These are phyloP conservation scores for Agrilus cyanescens DNA, from an alignment of 2,888 invertebrate species.

Conservation along the genomic window DNA sequence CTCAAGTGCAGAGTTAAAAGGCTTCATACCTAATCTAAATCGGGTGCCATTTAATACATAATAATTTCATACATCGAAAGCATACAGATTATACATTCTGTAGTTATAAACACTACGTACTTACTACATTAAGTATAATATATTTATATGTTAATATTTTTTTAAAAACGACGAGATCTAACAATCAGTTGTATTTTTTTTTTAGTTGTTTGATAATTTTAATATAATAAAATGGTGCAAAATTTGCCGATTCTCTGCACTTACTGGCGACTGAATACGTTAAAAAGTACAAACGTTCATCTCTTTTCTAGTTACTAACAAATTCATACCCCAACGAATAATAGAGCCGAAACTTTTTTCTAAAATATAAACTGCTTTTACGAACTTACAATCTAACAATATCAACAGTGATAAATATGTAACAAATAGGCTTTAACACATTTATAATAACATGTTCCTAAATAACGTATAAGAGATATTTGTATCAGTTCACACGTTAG, in stretches of 20 bases:
- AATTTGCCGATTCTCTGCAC: neutral
- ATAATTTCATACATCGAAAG: constrained; percentile 16
- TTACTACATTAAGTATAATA: constrained; percentile 3
- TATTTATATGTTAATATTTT: neutral
- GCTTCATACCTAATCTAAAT: constrained; percentile 6
- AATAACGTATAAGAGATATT: constrained; percentile 14
- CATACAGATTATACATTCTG: constrained; percentile 6
- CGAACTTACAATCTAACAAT: constrained; percentile 25
- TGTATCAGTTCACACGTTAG: constrained; percentile 11
- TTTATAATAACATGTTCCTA: constrained; percentile 20
- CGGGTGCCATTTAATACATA: constrained; percentile 8
- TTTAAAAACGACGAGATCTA: neutral
- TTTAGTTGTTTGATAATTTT: no score
- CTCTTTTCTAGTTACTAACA: no score
- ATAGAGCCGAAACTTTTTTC: constrained; percentile 5
- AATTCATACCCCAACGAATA: no score
- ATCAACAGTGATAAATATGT: constrained; percentile 34
- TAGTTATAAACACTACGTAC: no score
- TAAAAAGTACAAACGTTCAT: no score
- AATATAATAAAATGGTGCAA: neutral
- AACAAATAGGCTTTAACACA: constrained; percentile 33
- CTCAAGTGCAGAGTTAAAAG: neutral
- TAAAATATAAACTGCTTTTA: constrained; percentile 22
- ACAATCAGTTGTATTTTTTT: neutral
- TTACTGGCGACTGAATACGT: no score